These are phyloP conservation scores for Callorhinus ursinus DNA, from an alignment of 2,113 vertebrate species.

Conservation along the genomic window DNA sequence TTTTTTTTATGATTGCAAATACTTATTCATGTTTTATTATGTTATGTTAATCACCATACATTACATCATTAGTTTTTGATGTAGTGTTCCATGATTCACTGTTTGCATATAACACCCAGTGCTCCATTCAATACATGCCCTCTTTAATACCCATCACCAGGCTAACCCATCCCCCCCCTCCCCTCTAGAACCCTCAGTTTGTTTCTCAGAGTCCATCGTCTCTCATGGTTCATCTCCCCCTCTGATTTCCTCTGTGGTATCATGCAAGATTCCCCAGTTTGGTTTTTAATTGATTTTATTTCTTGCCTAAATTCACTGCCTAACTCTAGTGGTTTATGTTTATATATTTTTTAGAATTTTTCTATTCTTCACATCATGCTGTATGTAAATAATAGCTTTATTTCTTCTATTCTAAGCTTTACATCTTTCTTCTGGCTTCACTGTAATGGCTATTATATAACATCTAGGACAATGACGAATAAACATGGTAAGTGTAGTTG, in stretches of 20 bases:
- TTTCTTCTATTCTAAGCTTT: neutral
- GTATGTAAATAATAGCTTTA: neutral
- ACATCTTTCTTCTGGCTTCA: neutral
- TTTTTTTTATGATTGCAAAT: neutral
- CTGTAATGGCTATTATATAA: neutral
- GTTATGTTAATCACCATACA: no score
- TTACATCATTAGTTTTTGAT: no score
- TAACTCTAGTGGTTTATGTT: neutral
- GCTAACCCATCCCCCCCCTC: no score
- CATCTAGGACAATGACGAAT: neutral
- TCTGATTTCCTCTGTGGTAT: no score
- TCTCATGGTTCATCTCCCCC: no score
- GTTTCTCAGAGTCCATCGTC: no score
- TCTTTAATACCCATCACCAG: no score
- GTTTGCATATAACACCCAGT: no score
- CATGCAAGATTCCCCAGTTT: neutral
- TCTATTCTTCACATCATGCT: neutral
- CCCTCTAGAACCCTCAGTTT: no score
- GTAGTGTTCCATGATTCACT: no score
- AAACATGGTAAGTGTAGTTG: neutral
- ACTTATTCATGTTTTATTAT: no score
- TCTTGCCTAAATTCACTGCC: neutral
- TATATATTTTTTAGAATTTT: neutral
- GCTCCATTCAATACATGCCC: no score
- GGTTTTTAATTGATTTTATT: neutral